Base-by-base conservation (phyloP, 2,888 invertebrate species). In the Macropis europaea region DNA sequence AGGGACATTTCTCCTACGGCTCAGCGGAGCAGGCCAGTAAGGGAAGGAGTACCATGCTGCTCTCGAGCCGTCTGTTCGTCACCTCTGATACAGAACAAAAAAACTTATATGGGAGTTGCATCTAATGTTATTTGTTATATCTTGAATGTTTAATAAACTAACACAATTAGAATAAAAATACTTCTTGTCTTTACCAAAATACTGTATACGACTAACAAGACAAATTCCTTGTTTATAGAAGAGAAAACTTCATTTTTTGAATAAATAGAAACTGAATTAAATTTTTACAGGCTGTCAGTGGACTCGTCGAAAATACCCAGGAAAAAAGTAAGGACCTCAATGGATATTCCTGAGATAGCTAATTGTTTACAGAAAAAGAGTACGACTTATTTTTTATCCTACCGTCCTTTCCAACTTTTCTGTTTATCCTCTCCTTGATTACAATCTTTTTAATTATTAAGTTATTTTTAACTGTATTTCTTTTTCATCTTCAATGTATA, bases 271-370 rank as follows among this genome's bases (percentile, higher is more conserved):
- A 43, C n/a, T n/a, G n/a, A 36, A 38, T 50, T 61, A 11, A 28
- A 62, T 64, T 36, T 73, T 91, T 93, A 73, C 90, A 95, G 95
- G 95, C 95, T 84, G 95, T 96, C 6, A 95, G 95, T 90, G 95
- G 95, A 74, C 92, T 95, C 78, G 95, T 95, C 66, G 95, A 96
- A 89, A 93, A 94, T 81, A 92, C 93, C 80, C 94, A 94, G 90
- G 93, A 95, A 82, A 96, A 96, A 92, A 95, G 95, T 95, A 92
- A 93, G 94, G 92, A 88, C 85, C 84, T 83, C 79, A 89, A 89
- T 84, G 90, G 90, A 88, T 90, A 89, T 88, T 88, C 80, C 82
- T 85, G 77, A 81, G 81, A 80, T 81, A 67, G 72, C 70, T 77
- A 59, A 63, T 73, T 59, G n/a, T 77, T 70, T 63, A 52, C 26